Evolutionary conservation across 2,888 invertebrate species (phyloP).

Genomic region (Tetranychus truncatus): DNA sequence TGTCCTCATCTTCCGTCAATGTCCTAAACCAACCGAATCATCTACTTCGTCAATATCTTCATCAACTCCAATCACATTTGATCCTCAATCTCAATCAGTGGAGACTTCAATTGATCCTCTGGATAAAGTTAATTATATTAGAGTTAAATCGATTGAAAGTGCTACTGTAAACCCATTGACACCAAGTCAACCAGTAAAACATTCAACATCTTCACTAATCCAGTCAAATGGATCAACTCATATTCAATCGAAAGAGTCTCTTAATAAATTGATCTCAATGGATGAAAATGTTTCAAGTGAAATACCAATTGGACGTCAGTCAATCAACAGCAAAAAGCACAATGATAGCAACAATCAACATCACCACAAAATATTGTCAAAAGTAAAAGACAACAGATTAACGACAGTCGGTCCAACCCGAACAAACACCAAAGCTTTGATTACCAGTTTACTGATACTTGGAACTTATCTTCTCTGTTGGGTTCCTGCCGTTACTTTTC

Average conservation of each 20-base stretch:
- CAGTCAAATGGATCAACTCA: background rate
- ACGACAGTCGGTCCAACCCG: background rate
- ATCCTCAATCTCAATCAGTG: background rate
- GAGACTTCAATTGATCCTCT: no score
- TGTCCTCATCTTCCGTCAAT: background rate
- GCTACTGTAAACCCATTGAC: background rate
- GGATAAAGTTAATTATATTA: no score
- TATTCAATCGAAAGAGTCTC: background rate
- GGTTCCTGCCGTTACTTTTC: constrained; percentile 43
- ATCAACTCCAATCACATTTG: background rate
- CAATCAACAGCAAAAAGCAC: background rate
- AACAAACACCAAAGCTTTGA: constrained; percentile 6
- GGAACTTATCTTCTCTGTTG: constrained; percentile 43
- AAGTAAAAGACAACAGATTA: background rate
- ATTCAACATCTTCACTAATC: background rate
- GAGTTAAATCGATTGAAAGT: background rate
- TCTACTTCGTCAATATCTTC: background rate
- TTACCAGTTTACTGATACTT: constrained; percentile 29
- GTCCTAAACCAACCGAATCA: background rate
- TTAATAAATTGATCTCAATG: background rate
- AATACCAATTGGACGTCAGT: background rate
- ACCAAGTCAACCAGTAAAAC: background rate
- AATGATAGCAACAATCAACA: background rate
- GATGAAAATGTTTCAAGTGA: background rate
- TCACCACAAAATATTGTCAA: background rate